Evolutionary conservation across 2,113 vertebrate genomes (phyloP), one percentile per base, ranked within the genome.

Genomic region (Drymodes brunneopygia): DNA sequence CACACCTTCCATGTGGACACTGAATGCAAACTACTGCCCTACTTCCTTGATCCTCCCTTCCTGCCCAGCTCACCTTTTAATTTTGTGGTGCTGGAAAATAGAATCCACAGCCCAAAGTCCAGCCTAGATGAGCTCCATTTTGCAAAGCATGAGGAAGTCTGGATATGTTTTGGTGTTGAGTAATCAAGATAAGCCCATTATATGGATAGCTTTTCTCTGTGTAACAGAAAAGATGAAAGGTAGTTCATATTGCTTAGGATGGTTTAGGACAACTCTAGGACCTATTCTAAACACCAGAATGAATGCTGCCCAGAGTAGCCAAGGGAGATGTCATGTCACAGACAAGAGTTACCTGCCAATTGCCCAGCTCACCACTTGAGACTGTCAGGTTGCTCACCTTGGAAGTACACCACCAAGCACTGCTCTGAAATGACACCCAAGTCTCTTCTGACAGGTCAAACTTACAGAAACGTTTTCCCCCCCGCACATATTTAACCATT

Each of bases 41-140:
- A 22, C 15, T 88, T 93, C 82, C 82, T 75, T 50, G 50, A 77
- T 29, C 83, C 90, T 70, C 67, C 75, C 62, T 90, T 93, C 86
- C 95, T 78, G 82, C 14, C 74, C 58, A 86, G 54, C 45, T 80
- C 54, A 73, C 90, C 15, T 67, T 60, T 47, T 33, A 29, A 48
- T 77, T 89, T 81, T 56, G 35, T 31, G 31, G 12, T 13, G 9
- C 28, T 2, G 2, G 51, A 66, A 91, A 71, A 71, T 0, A 51
- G 25, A 67, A 31, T 8, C 24, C 7, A 11, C 21, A 88, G 71
- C 20, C 38, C 31, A 24, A 75, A 95, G 85, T 45, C 45, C 58
- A 90, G 14, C 28, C 58, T 11, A 42, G 36, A 38, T 2, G 33
- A 90, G 23, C 11, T 82, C 17, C 1, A 10, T 33, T 80, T 42